Evolutionary conservation across 2,113 vertebrate species (phyloP), one percentile per base, ranked within the genome.

Genomic region (Melanerpes formicivorus): DNA sequence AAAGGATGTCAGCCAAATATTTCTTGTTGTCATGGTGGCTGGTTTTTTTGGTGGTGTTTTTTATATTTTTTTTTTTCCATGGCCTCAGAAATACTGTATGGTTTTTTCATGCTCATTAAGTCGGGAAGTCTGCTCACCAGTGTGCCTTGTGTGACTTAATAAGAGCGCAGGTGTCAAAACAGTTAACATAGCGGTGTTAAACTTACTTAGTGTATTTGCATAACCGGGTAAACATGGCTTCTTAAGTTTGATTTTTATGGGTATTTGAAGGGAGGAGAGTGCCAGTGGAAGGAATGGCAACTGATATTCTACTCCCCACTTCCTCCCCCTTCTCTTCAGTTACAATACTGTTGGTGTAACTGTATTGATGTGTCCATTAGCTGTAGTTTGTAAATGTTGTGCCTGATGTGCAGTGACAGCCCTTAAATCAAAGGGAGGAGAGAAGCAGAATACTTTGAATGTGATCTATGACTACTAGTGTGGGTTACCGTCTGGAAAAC

Each of bases 331-430:
- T 77, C 66, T 32, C 42, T 72, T 80, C 14, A 16, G 63, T 78
- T 76, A 27, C 32, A 5, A 1, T 76, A 6, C 90, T 80, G 56
- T 11, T 52, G 71, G 34, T 84, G 71, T 71, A 82, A n/a, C 48
- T 29, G 4, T 77, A 64, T 34, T 89, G 64, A 75, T 82, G 76
- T 89, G 78, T 92, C 89, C 23, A 4, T 80, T 92, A 87, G 87
- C 44, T 44, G 58, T 71, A 87, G 67, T 93, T 86, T 87, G 91
- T 96, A 95, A 96, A 96, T 94, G 92, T 93, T 94, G 77, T 92
- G 48, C 58, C 40, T 71, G 79, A 50, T 79, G 67, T 77, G 46
- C 55, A 37, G 46, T 80, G 65, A 50, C 81, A 95, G 75, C 48
- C 54, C 62, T 85, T 95, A 92, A 94, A 93, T 95, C 90, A 94